A percentile compares a stretch with the other conserved stretches of the same genome.
Conservation (phyloP, 2,888 invertebrate species). For the Hololepta plana region DNA sequence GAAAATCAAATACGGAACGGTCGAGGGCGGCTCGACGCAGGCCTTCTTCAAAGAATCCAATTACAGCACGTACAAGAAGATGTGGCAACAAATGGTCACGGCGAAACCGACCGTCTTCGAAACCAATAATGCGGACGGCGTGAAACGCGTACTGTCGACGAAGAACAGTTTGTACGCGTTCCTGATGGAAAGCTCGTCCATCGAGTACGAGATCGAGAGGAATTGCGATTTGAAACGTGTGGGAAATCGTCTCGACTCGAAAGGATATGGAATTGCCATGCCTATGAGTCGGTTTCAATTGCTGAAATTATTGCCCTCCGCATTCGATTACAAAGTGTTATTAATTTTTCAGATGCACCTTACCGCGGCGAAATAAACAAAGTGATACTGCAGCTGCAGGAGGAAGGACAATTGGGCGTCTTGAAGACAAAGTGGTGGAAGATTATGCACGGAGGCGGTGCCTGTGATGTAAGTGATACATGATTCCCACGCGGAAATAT, state of each 20-base stretch:
- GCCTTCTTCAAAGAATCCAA: slow-evolving; percentile 51
- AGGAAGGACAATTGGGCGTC: slow-evolving; percentile 57
- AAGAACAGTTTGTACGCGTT: slow-evolving; percentile 76
- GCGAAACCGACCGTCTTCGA: slow-evolving; percentile 67
- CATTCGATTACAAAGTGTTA: slow-evolving; percentile 1
- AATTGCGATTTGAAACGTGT: slow-evolving; percentile 72
- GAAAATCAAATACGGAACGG: slow-evolving; percentile 86
- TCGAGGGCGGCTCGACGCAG: slow-evolving; percentile 79
- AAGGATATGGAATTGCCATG: slow-evolving; percentile 88
- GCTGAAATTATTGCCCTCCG: background rate
- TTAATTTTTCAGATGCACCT: slow-evolving; percentile 37
- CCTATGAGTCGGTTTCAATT: slow-evolving; percentile 52
- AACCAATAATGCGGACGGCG: slow-evolving; percentile 66
- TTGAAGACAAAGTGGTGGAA: slow-evolving; percentile 85
- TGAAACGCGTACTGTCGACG: slow-evolving; percentile 61
- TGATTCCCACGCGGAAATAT: too few relatives aligned
- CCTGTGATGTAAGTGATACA: slow-evolving; percentile 9
- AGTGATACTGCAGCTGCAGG: slow-evolving; percentile 70
- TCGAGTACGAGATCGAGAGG: slow-evolving; percentile 79
- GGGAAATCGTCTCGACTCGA: slow-evolving; percentile 67
- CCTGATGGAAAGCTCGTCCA: slow-evolving; percentile 89
- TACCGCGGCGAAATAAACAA: slow-evolving; percentile 60
- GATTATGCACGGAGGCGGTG: slow-evolving; percentile 34
- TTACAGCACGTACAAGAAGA: slow-evolving; percentile 13
- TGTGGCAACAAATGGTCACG: slow-evolving; percentile 47